phyloP scores from a whole-genome alignment of 2,888 invertebrate genomes.

The Hirtodrosophila cameraria region DNA sequence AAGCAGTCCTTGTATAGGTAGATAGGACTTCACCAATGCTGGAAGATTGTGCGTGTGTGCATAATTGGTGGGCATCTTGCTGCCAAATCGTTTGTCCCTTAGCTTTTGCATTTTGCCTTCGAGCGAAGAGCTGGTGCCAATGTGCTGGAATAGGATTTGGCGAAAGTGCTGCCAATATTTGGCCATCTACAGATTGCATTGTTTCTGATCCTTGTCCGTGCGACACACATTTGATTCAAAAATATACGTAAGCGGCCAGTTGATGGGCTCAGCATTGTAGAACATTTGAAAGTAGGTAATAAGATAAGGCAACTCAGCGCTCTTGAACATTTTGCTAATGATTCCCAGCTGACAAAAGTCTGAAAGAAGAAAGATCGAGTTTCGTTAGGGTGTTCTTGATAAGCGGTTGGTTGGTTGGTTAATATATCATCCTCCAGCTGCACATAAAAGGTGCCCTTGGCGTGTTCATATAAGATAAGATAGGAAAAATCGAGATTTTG shows the following conservation, averaged over 20 bases:
- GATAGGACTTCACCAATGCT: constrained; percentile 88
- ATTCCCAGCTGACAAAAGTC: constrained; percentile 98
- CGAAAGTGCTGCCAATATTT: constrained; percentile 93
- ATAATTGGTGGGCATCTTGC: constrained; percentile 90
- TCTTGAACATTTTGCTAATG: constrained; percentile 96
- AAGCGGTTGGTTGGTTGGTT: constrained; percentile 92
- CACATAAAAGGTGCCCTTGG: constrained; percentile 93
- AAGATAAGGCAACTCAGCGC: constrained; percentile 92
- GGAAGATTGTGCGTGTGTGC: constrained; percentile 91
- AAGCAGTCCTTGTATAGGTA: constrained; percentile 91
- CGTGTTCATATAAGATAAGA: constrained; percentile 96
- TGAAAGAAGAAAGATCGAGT: constrained; percentile 89
- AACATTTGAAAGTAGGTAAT: constrained; percentile 97
- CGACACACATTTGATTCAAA: constrained; percentile 95
- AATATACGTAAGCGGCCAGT: constrained; percentile 97
- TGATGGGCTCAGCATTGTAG: constrained; percentile 97
- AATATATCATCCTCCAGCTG: constrained; percentile 97
- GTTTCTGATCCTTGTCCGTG: constrained; percentile 92
- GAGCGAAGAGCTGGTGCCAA: constrained; percentile 96
- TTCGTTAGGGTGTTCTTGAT: constrained; percentile 87
- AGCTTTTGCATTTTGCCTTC: constrained; percentile 98
- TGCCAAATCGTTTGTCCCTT: constrained; percentile 95
- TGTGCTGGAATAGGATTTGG: constrained; percentile 97
- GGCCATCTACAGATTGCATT: constrained; percentile 91
- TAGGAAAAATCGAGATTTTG: constrained; percentile 97